These are phyloP conservation scores for Pseudomyrmex cubaensis DNA, from an alignment of 1,140 invertebrate species.

Conservation along the genomic window DNA sequence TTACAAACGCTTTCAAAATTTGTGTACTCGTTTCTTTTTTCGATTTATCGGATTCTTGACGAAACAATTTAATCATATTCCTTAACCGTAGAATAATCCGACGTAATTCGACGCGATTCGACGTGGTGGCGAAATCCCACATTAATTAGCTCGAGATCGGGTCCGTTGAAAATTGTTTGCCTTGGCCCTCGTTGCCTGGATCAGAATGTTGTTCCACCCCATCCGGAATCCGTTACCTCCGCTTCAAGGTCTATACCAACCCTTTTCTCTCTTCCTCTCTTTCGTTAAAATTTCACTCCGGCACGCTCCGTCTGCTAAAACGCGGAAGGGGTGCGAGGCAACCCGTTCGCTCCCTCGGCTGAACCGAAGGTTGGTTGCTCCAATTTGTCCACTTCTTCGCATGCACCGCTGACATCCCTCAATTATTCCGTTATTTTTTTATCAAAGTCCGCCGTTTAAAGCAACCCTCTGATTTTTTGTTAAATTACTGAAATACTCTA, in stretches of 20 bases:
- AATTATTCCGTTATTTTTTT: slow-evolving; percentile 49
- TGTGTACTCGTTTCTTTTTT: neutral
- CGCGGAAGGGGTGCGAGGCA: neutral
- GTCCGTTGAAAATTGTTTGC: slow-evolving; percentile 79
- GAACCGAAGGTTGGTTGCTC: slow-evolving; percentile 18
- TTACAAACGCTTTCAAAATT: neutral
- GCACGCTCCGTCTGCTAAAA: slow-evolving; percentile 17
- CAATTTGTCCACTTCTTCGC: slow-evolving; percentile 52
- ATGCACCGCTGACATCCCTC: neutral
- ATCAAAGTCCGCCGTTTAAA: neutral
- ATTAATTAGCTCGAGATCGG: slow-evolving; percentile 81
- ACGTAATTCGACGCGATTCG: slow-evolving; percentile 50
- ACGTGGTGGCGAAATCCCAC: slow-evolving; percentile 73
- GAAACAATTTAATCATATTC: slow-evolving; percentile 6
- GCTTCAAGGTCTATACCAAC: slow-evolving; percentile 16
- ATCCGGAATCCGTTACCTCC: slow-evolving; percentile 31
- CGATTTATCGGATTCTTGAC: neutral
- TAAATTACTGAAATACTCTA: neutral
- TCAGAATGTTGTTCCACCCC: slow-evolving; percentile 49
- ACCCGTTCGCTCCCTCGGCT: neutral
- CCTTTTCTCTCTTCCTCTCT: neutral
- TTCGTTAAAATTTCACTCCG: slow-evolving; percentile 30
- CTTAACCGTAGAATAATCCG: slow-evolving; percentile 39
- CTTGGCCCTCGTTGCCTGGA: slow-evolving; percentile 70
- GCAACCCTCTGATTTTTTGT: too few relatives aligned